Percentiles rank a stretch among this genome's conserved stretches.
phyloP scores from a whole-genome alignment of 2,797 vertebrate species.

The Paguma larvata region DNA sequence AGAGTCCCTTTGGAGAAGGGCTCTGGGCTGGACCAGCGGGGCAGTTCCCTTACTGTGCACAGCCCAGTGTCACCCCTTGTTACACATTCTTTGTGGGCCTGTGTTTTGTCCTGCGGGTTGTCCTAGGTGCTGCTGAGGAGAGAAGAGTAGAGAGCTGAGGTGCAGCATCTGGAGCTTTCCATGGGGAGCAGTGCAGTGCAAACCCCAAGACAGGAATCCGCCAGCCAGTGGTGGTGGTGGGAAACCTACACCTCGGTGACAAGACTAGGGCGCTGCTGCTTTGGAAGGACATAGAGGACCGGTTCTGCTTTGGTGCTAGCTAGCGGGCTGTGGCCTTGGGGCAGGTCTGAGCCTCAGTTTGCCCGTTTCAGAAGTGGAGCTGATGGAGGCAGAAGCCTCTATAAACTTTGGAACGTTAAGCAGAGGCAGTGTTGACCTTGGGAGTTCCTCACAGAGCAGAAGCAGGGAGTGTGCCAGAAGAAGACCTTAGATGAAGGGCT shows the following conservation, averaged over 20 bases:
- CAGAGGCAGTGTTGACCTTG: not conserved
- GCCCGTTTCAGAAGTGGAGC: not conserved
- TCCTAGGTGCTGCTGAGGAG: not conserved
- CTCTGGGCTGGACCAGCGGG: fast-evolving
- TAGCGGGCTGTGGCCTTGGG: not conserved
- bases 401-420: not conserved
- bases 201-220: not conserved
- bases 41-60: not conserved
- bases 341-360: not conserved
- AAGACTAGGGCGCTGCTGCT: not conserved
- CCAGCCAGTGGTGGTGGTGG: not conserved
- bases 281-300: not conserved
- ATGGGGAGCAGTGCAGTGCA: not conserved
- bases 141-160: not conserved
- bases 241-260: not conserved
- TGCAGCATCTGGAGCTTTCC: not conserved
- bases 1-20: too few relatives aligned
- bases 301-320: not conserved
- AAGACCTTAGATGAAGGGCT: not conserved
- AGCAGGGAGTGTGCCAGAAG: not conserved
- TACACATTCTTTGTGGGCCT: not conserved
- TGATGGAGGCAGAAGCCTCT: not conserved
- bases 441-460: not conserved
- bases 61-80: not conserved
- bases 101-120: not conserved